A percentile compares a stretch with the other conserved stretches of the same genome.
phyloP scores from a whole-genome alignment of 2,797 vertebrate genomes.

The Chromis chromis region DNA sequence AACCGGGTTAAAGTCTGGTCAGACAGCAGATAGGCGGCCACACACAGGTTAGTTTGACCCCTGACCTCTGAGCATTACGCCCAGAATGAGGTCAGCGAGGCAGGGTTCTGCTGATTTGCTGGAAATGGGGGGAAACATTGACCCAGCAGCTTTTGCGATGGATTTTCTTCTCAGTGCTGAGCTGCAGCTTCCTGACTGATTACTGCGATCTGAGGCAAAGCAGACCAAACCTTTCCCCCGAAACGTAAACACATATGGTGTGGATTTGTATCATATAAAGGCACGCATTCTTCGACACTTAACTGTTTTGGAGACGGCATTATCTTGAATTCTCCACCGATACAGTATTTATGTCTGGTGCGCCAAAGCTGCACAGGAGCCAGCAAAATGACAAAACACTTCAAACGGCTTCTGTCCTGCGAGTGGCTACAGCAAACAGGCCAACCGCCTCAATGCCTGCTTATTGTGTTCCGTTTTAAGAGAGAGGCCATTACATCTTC shows the following conservation, averaged over 20 bases:
- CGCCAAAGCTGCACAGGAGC: slow-evolving; percentile 26
- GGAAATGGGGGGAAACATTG: slow-evolving; percentile 51
- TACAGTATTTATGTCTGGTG: slow-evolving; percentile 74
- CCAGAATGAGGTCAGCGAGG: slow-evolving; percentile 39
- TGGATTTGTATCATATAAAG: slow-evolving; percentile 74
- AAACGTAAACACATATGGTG: slow-evolving; percentile 79
- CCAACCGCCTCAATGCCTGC: slow-evolving; percentile 19
- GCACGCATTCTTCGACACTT: slow-evolving; percentile 65
- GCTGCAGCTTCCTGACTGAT: slow-evolving; percentile 70
- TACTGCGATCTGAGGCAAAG: slow-evolving; percentile 63
- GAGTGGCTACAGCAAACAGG: slow-evolving; percentile 54
- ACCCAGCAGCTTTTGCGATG: slow-evolving; percentile 44
- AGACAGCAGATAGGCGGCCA: slow-evolving; percentile 39
- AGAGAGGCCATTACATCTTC: slow-evolving; percentile 49
- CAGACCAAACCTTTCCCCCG: slow-evolving; percentile 56
- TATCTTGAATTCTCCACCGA: slow-evolving; percentile 65
- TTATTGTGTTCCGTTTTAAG: slow-evolving; percentile 49
- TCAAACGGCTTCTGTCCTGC: slow-evolving; percentile 50
- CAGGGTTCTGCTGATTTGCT: slow-evolving; percentile 55
- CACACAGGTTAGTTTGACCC: slow-evolving; percentile 53
- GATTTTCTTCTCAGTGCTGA: slow-evolving; percentile 47
- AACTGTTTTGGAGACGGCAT: slow-evolving; percentile 72
- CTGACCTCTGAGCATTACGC: slow-evolving; percentile 51
- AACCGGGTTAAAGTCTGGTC: slow-evolving; percentile 49
- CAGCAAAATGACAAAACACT: slow-evolving; percentile 62